Percentiles rank a stretch among this genome's conserved stretches.
Evolutionary conservation across 2,113 vertebrate genomes (phyloP).

Genomic region (Tragelaphus imberbis): DNA sequence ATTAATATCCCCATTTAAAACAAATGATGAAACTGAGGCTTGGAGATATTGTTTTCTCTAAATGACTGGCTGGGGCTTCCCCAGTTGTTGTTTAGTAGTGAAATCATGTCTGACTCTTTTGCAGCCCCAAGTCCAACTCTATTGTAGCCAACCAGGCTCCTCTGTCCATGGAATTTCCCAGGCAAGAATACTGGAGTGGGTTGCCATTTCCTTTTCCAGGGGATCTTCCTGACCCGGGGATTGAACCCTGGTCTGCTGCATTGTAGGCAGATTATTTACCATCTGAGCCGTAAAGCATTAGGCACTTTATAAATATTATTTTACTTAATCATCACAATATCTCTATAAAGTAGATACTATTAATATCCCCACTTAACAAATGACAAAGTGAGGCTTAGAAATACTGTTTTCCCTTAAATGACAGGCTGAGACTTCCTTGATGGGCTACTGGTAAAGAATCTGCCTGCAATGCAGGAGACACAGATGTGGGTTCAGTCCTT

Average conservation of each 20-base stretch:
- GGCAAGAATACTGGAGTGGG: neutral
- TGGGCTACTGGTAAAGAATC: neutral
- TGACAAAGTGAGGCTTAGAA: neutral
- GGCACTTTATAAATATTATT: neutral
- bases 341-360: neutral
- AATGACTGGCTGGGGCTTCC: neutral
- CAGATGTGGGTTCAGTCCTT: neutral
- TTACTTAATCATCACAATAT: neutral
- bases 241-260: neutral
- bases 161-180: neutral
- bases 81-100: neutral
- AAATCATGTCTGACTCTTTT: neutral
- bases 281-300: neutral
- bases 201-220: neutral
- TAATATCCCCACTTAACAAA: neutral
- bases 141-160: neutral
- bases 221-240: neutral
- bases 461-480: neutral
- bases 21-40: neutral
- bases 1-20: neutral
- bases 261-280: neutral
- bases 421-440: neutral
- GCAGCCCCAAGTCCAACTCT: neutral
- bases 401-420: neutral
- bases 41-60: neutral